Conservation (phyloP, 2,113 vertebrate species). For the Eublepharis macularius region DNA sequence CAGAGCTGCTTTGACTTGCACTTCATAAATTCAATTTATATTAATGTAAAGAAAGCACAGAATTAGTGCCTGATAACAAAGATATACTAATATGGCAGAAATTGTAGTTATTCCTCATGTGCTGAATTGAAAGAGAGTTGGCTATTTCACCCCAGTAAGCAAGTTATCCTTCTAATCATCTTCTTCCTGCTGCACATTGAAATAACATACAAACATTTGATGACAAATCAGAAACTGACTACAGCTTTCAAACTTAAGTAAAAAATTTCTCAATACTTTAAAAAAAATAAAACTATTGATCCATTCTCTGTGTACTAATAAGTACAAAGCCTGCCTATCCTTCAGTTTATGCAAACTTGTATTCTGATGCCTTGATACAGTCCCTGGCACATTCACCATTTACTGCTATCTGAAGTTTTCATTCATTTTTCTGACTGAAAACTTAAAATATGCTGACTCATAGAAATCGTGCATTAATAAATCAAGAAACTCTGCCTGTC, state of each 20-base stretch:
- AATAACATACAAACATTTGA: not conserved
- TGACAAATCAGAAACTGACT: not conserved
- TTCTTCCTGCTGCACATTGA: not conserved
- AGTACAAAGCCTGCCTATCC: not conserved
- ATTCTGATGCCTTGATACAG: constrained; percentile 62
- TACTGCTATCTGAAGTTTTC: constrained; percentile 51
- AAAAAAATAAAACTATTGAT: not conserved
- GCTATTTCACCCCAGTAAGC: not conserved
- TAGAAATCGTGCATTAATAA: constrained; percentile 71
- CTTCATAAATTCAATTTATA: not conserved
- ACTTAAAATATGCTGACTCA: constrained; percentile 53
- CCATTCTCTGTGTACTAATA: not conserved
- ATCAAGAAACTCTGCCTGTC: constrained; percentile 69
- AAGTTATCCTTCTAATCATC: not conserved
- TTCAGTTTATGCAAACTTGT: constrained; percentile 31
- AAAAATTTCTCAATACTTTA: not conserved
- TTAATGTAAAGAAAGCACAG: not conserved
- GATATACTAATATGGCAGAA: not conserved
- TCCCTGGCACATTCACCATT: constrained; percentile 55
- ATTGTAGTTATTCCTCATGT: not conserved
- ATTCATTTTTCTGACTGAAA: constrained; percentile 45
- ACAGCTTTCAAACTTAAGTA: not conserved
- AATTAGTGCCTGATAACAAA: not conserved
- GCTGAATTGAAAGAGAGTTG: not conserved
- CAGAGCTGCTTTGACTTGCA: not conserved